Base-by-base conservation (phyloP, 1,140 invertebrate genomes). In the Rhyacophila brunnea region DNA sequence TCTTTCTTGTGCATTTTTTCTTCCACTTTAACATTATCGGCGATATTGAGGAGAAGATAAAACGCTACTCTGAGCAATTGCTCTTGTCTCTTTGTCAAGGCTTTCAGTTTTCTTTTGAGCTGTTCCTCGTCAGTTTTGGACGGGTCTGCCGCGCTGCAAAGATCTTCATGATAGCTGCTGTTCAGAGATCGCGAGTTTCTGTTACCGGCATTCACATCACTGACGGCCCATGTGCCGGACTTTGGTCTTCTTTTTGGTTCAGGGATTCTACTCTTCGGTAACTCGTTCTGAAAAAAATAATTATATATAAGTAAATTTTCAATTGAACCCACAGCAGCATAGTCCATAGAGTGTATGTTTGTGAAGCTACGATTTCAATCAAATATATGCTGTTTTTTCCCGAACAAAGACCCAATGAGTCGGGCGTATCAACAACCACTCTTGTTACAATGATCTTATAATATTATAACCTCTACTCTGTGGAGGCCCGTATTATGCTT, bases 1-100 rank as follows among this genome's bases (percentile, higher is more conserved):
- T 94, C 93, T 72, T 95, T 92, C 62, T 94, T 93, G 5, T 91
- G 85, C 92, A 99, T 99, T 82, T 99, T 99, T 74, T 95, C 88
- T 78, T 99, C 96, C 6, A 98, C 86, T 74, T 87, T 92, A 11
- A 91, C 83, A 78, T 98, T 96, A 75, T 98, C 95, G 5, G 96
- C 91, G 69, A 99, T 88, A 74, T 99, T 98, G 15, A 98, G 75
- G 42, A 99, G 77, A 60, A 99, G 80, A 75, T 97, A 95, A 75
- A 95, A 95, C 10, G 88, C 86, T 48, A 91, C 89, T 79, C 92
- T 80, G 19, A 97, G 72, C 32, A 98, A 77, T 70, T 96, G 91
- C 74, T 98, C 95, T 70, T 99, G 95, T 74, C 96, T 95, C 68
- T 88, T 90, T 15, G 91, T 88, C 56, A 93, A 82, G 55, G 83